phyloP scores from a whole-genome alignment of 1,140 invertebrate genomes.

The Lasioglossum albipes region DNA sequence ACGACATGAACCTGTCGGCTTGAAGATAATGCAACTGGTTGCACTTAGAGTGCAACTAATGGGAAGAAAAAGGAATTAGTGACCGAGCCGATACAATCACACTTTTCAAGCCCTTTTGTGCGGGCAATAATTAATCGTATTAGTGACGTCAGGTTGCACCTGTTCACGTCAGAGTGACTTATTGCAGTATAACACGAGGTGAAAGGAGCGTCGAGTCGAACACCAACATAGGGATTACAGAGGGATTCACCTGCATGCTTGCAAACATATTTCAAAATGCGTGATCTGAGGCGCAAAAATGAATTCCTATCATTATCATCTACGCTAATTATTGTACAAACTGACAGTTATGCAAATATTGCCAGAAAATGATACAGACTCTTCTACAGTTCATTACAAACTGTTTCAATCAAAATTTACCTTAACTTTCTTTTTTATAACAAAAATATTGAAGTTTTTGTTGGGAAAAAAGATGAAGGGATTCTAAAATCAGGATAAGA shows the following conservation, averaged over 20 bases:
- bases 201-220: constrained; percentile 20
- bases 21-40: constrained; percentile 10
- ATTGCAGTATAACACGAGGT: constrained; percentile 17
- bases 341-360: too few relatives aligned
- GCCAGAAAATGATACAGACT: too few relatives aligned
- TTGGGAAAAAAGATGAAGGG: too few relatives aligned
- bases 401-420: too few relatives aligned
- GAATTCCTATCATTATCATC: neutral
- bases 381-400: too few relatives aligned
- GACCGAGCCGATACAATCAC: neutral
- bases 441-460: too few relatives aligned
- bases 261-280: neutral
- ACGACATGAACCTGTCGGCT: neutral
- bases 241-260: constrained; percentile 2
- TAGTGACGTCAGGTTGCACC: constrained; percentile 26
- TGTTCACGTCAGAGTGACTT: constrained; percentile 25
- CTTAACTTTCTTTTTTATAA: too few relatives aligned
- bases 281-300: neutral
- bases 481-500: too few relatives aligned
- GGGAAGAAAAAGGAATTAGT: constrained; percentile 15
- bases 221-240: constrained; percentile 18
- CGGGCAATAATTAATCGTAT: constrained; percentile 38
- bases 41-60: constrained; percentile 5
- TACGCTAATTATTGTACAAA: neutral
- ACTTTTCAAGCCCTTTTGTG: neutral